These are phyloP conservation scores for Tragelaphus imberbis DNA, from an alignment of 2,113 vertebrate genomes.

Conservation along the genomic window DNA sequence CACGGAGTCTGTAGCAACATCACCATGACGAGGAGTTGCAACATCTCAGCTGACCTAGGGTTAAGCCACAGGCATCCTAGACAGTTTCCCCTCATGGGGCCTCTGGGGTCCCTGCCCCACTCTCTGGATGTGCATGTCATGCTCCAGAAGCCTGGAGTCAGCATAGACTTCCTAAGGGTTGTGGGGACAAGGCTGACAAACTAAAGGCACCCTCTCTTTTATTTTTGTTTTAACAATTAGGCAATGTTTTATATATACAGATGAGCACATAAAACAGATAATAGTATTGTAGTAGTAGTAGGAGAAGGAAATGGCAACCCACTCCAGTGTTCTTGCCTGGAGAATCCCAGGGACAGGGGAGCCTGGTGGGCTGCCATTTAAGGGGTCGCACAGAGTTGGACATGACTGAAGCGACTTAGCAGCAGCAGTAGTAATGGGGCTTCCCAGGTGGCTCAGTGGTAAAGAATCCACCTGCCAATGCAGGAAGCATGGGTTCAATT, in stretches of 20 bases:
- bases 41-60: not conserved
- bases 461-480: not conserved
- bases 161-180: not conserved
- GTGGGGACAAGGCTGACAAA: not conserved
- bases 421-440: not conserved
- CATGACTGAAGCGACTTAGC: too few species aligned
- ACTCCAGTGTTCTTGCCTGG: too few species aligned
- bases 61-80: conserved; percentile 32
- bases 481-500: not conserved
- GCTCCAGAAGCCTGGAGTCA: not conserved
- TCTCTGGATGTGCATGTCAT: not conserved
- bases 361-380: too few species aligned
- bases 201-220: not conserved
- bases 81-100: not conserved
- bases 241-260: not conserved
- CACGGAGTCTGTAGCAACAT: not conserved
- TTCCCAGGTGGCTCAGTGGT: not conserved
- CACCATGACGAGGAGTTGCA: not conserved
- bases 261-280: not conserved
- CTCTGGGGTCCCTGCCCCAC: not conserved
- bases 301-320: too few species aligned
- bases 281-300: not conserved
- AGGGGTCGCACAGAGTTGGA: too few species aligned
- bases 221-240: not conserved
- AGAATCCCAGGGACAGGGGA: too few species aligned